These are phyloP conservation scores for Thalassophryne amazonica DNA, from an alignment of 2,797 vertebrate species.

Conservation along the genomic window DNA sequence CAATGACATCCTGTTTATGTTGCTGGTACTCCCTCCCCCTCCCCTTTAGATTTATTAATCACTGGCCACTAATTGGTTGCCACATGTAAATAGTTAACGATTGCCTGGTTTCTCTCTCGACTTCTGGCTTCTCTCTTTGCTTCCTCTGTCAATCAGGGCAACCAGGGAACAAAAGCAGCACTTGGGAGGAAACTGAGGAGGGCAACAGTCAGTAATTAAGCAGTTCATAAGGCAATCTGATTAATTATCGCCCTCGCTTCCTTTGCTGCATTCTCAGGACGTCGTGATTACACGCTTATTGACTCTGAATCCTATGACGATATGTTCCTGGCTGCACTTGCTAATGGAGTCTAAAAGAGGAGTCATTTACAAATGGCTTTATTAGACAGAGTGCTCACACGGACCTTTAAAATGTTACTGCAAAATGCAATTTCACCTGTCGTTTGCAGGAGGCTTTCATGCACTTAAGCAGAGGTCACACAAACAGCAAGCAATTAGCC, in stretches of 20 bases:
- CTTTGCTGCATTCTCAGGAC: conserved; percentile 61
- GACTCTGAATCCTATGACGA: conserved; percentile 74
- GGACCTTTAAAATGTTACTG: conserved; percentile 79
- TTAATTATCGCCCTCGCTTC: conserved; percentile 78
- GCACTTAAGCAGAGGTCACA: conserved; percentile 74
- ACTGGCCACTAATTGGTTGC: conserved; percentile 71
- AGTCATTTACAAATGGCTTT: conserved; percentile 82
- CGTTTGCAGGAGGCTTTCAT: conserved; percentile 77
- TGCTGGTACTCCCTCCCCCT: neutral
- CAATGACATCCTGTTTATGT: conserved; percentile 1
- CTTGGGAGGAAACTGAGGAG: conserved; percentile 71
- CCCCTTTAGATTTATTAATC: conserved; percentile 54
- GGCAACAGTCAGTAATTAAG: conserved; percentile 81
- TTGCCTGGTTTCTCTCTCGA: conserved; percentile 48
- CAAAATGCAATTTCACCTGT: conserved; percentile 79
- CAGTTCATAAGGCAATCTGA: conserved; percentile 80
- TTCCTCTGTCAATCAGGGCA: conserved; percentile 64
- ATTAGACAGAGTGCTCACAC: conserved; percentile 77
- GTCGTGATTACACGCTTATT: conserved; percentile 80
- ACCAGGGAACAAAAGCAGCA: conserved; percentile 73
- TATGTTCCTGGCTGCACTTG: conserved; percentile 66
- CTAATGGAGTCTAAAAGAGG: conserved; percentile 82
- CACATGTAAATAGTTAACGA: conserved; percentile 74
- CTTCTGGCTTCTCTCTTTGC: too few relatives aligned
- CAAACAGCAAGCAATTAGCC: conserved; percentile 75